Conservation (phyloP, 2,113 vertebrate species). For the Danionella cerebrum region DNA sequence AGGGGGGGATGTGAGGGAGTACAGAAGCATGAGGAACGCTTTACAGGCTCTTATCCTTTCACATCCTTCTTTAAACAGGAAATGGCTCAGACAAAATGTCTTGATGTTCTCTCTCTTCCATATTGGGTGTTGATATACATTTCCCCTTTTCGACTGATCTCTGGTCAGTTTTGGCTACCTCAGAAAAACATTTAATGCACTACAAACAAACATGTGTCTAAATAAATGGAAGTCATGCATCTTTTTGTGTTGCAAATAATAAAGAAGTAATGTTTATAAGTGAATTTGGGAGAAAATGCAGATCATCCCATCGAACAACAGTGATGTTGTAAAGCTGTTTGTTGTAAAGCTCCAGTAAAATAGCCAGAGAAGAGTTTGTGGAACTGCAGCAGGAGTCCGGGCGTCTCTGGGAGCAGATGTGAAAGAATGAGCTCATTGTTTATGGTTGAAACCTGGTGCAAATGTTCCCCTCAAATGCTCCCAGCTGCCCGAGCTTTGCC, state of each 20-base stretch:
- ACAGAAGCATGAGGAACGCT: slow-evolving; percentile 8
- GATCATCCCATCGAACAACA: too few species aligned
- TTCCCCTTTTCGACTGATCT: background rate
- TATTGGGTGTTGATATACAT: slow-evolving; percentile 13
- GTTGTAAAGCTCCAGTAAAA: too few species aligned
- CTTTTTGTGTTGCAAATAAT: too few species aligned
- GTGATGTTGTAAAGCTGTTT: too few species aligned
- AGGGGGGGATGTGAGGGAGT: background rate
- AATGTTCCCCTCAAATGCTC: slow-evolving; percentile 61
- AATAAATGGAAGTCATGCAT: background rate
- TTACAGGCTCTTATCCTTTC: slow-evolving; percentile 21
- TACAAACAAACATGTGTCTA: background rate
- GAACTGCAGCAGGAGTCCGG: background rate
- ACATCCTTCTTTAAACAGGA: slow-evolving; percentile 23
- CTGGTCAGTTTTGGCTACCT: background rate
- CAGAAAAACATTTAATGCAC: background rate
- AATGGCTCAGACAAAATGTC: slow-evolving; percentile 10
- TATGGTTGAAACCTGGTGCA: slow-evolving; percentile 61
- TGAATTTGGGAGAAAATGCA: background rate
- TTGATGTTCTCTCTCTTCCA: slow-evolving; percentile 8
- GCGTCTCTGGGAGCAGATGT: slow-evolving; percentile 55
- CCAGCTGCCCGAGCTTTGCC: slow-evolving; percentile 51
- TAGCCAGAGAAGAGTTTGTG: too few species aligned
- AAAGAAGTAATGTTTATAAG: too few species aligned
- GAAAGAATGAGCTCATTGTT: slow-evolving; percentile 69